Percentiles rank a stretch among this genome's conserved stretches.
phyloP scores from a whole-genome alignment of 2,888 invertebrate genomes.

The Acrocera orbiculus region DNA sequence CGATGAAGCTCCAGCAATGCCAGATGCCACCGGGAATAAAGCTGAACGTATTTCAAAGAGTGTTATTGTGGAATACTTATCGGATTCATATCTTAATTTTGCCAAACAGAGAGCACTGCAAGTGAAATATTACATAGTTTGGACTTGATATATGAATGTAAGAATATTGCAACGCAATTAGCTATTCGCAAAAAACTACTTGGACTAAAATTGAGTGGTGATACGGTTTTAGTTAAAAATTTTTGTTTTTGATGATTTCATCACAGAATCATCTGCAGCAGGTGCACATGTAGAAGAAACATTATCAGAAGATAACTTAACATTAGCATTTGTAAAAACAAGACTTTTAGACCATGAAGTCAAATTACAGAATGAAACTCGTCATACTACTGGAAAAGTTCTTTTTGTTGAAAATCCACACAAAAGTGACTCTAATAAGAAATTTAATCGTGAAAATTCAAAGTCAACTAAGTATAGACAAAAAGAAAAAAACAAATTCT shows the following conservation, averaged over 20 bases:
- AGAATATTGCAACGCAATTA: too few relatives aligned
- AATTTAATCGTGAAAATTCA: too few relatives aligned
- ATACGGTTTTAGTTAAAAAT: slow-evolving; percentile 5
- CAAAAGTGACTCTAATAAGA: too few relatives aligned
- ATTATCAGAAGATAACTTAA: slow-evolving; percentile 17
- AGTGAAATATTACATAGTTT: too few relatives aligned
- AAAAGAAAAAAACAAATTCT: background rate
- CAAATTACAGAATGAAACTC: slow-evolving; percentile 1
- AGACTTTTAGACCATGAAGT: slow-evolving; percentile 13
- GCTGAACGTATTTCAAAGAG: background rate
- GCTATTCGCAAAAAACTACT: slow-evolving; percentile 6
- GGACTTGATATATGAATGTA: too few relatives aligned
- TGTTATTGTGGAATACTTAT: too few relatives aligned
- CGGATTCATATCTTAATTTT: too few relatives aligned
- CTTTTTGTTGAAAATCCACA: background rate
- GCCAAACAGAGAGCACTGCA: too few relatives aligned
- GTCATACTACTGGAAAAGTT: slow-evolving; percentile 4
- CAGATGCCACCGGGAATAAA: background rate
- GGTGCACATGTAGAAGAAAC: slow-evolving; percentile 22
- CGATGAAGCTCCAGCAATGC: background rate
- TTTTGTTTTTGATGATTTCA: slow-evolving; percentile 22
- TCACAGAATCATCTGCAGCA: slow-evolving; percentile 19
- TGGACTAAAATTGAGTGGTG: slow-evolving; percentile 6
- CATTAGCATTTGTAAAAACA: slow-evolving; percentile 21
- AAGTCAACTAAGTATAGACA: too few relatives aligned